These are phyloP conservation scores for Tinea trinotella DNA, from an alignment of 2,888 invertebrate genomes.

Conservation along the genomic window DNA sequence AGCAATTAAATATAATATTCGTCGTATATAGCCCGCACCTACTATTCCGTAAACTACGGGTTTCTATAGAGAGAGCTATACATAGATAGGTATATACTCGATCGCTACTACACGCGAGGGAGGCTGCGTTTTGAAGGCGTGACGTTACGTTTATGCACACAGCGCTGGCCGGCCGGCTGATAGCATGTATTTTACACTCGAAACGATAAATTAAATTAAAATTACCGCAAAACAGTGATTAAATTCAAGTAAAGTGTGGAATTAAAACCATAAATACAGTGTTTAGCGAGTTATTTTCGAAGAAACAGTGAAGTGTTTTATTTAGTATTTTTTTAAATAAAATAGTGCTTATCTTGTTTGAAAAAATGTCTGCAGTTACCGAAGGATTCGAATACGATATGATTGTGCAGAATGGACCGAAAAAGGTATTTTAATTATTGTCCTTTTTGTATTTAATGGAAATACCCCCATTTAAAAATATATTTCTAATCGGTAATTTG, in stretches of 20 bases:
- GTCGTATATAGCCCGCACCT: conserved; percentile 37
- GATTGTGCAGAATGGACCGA: conserved; percentile 75
- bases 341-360: neutral
- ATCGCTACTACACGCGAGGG: conserved; percentile 29
- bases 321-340: conserved; percentile 8
- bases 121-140: conserved; percentile 53
- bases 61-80: neutral
- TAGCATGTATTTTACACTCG: conserved; percentile 33
- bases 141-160: conserved; percentile 46
- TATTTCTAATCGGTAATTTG: no score
- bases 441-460: conserved; percentile 34
- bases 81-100: neutral
- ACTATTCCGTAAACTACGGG: neutral
- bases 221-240: conserved; percentile 43
- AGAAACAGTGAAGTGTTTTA: conserved; percentile 1
- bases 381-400: conserved; percentile 78
- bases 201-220: conserved; percentile 39
- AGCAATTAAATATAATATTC: conserved; percentile 25
- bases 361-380: conserved; percentile 51
- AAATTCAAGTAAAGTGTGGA: neutral
- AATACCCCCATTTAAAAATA: conserved; percentile 15
- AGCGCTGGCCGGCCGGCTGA: conserved; percentile 39
- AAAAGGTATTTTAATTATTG: conserved; percentile 59
- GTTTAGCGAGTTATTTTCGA: neutral
- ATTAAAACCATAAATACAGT: neutral